A percentile compares a stretch with the other conserved stretches of the same genome.
Conservation (phyloP, 2,113 vertebrate genomes). For the Eurypyga helias region DNA sequence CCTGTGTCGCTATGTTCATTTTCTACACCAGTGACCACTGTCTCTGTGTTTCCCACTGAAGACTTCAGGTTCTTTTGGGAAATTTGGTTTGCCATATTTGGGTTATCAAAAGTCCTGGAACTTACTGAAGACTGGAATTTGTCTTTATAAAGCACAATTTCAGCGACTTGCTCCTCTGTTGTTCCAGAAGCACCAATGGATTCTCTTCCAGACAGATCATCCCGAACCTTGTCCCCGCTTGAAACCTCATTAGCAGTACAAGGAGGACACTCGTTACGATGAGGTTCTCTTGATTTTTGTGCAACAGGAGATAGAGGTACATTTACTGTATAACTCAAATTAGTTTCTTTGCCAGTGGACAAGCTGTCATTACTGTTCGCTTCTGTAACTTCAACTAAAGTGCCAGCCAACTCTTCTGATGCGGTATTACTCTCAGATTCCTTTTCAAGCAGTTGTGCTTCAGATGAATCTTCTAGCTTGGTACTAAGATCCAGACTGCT, state of each 20-base stretch:
- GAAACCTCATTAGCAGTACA: background rate
- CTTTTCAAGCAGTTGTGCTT: constrained; percentile 2
- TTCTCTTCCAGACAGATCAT: constrained; percentile 41
- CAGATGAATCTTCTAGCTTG: background rate
- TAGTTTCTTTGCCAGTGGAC: background rate
- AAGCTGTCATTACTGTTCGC: background rate
- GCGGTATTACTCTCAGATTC: background rate
- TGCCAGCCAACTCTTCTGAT: background rate
- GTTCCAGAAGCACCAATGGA: constrained; percentile 17
- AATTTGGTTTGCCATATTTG: background rate
- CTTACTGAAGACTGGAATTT: background rate
- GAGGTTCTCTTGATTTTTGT: constrained; percentile 10
- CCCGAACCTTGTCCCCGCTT: background rate
- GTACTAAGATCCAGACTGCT: background rate
- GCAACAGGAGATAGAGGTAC: background rate
- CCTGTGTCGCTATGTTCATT: background rate
- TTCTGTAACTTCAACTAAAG: background rate
- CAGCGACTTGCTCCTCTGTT: background rate
- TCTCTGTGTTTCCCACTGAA: background rate
- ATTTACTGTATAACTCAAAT: background rate
- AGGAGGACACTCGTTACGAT: background rate
- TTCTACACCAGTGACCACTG: background rate
- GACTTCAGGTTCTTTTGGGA: background rate
- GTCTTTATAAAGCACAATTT: background rate
- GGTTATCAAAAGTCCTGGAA: background rate